A percentile compares a stretch with the other conserved stretches of the same genome.
phyloP scores from a whole-genome alignment of 2,113 vertebrate genomes.

The Pterocles burchelli region DNA sequence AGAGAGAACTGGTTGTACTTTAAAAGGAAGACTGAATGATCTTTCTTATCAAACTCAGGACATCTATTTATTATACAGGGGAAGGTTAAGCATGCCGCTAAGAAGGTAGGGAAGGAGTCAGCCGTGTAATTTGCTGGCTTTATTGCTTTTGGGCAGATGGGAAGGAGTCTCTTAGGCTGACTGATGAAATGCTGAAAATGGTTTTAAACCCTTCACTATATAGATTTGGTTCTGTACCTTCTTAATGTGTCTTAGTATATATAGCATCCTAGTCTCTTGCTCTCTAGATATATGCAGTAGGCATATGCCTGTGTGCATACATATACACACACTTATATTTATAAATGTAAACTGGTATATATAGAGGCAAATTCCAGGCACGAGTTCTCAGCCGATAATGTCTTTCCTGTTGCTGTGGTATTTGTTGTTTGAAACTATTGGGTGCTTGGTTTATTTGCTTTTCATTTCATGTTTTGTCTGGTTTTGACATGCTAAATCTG shows the following conservation, averaged over 20 bases:
- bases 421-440: neutral
- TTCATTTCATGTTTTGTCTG: neutral
- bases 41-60: neutral
- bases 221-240: neutral
- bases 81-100: neutral
- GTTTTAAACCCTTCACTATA: neutral
- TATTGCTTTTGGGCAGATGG: conserved; percentile 14
- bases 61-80: neutral
- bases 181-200: conserved; percentile 7
- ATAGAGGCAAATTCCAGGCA: neutral
- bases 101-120: neutral
- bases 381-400: neutral
- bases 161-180: neutral
- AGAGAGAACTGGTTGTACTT: neutral
- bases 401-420: neutral
- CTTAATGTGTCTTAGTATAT: neutral
- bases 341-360: neutral
- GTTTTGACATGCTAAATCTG: neutral
- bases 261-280: neutral
- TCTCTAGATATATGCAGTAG: neutral
- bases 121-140: neutral
- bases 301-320: neutral
- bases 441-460: neutral
- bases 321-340: neutral
- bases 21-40: neutral